Evolutionary conservation across 1,140 invertebrate species (phyloP), one percentile per base, ranked within the genome.

Genomic region (Apis mellifera): DNA sequence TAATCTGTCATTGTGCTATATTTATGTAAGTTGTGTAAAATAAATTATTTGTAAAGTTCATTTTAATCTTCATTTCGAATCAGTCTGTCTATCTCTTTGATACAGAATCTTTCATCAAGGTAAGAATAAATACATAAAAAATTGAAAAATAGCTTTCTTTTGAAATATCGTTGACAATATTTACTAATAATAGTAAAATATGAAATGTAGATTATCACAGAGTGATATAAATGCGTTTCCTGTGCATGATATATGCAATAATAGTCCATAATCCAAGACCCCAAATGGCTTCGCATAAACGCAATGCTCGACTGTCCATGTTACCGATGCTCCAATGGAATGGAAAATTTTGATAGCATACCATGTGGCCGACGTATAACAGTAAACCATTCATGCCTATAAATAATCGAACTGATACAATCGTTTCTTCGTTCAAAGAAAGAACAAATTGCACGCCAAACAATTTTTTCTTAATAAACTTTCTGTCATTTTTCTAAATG

Each of bases 361-460:
- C 87, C 11, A 95, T 95, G 91, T 99, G 98, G 0, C 98, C 97
- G 9, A 98, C 94, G 92, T 98, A 99, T 83, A 99, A 95, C 9
- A 98, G 94, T 32, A 99, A 96, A 11, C 98, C 96, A 94, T 99
- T 99, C 96, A 98, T 98, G 42, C 98, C 98, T 95, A 9, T 4
- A 7, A 55, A 62, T 1, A 64, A 62, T 19, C 13, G 11, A 5
- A 57, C 12, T 3, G 1, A 50, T 57, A n/a, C 19, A 23, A 71
- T 71, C 23, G 3, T 52, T 54, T 9, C 55, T 17, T 8, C 17
- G 32, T 21, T 72, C 19, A n/a, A n/a, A n/a, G 13, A 23, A n/a
- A 50, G 48, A 48, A n/a, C 42, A n/a, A 12, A 1, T 68, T 68
- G 19, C 42, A 32, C 26, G 17, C 9, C 8, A 62, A 17, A 3